Conservation (phyloP, 2,888 invertebrate genomes). For the Hirtodrosophila alboralis region DNA sequence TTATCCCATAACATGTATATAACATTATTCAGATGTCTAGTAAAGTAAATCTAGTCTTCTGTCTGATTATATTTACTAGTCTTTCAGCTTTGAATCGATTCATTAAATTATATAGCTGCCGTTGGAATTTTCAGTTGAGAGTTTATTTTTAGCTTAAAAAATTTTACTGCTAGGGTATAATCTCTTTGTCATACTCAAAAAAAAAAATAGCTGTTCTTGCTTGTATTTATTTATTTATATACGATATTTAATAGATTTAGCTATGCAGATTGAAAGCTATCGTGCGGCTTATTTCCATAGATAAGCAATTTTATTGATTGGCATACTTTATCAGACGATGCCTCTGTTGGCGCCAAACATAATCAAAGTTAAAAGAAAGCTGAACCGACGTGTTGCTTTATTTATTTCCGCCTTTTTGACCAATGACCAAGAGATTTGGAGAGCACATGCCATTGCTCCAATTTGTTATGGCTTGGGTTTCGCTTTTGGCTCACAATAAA, state of each 20-base stretch:
- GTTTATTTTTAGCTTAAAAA: too few species aligned
- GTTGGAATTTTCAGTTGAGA: too few species aligned
- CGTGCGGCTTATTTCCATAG: conserved; percentile 20
- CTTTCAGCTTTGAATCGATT: too few species aligned
- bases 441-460: conserved; percentile 57
- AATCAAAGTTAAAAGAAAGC: conserved; percentile 60
- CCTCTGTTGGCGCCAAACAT: conserved; percentile 40
- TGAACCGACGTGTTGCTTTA: conserved; percentile 39
- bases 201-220: too few species aligned
- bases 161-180: too few species aligned
- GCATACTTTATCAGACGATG: conserved; percentile 25
- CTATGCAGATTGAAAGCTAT: conserved; percentile 42
- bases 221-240: too few species aligned
- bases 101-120: too few species aligned
- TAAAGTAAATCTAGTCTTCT: too few species aligned
- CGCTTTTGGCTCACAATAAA: conserved; percentile 56
- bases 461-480: conserved; percentile 58
- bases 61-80: too few species aligned
- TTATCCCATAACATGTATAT: too few species aligned
- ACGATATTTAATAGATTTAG: conserved; percentile 35
- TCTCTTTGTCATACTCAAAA: too few species aligned
- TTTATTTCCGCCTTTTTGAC: conserved; percentile 64
- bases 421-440: conserved; percentile 29
- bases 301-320: conserved; percentile 39
- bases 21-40: too few species aligned